Conservation (phyloP, 1,140 invertebrate genomes). For the Dreissena rostriformis region DNA sequence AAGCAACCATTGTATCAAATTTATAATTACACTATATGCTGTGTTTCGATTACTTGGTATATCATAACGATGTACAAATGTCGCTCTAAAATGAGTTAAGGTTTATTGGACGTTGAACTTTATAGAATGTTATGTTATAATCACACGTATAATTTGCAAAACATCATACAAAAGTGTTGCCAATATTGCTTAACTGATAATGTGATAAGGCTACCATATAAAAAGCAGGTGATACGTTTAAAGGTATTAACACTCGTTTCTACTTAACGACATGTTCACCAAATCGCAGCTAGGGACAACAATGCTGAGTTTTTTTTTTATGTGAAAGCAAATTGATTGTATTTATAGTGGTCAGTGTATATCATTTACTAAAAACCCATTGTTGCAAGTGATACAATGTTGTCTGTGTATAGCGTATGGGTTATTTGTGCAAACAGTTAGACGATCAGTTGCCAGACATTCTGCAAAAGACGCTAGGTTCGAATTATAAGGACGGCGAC, state of each 20-base stretch:
- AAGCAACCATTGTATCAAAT: background rate
- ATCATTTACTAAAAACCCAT: background rate
- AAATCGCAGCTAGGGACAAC: too few species aligned
- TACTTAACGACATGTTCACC: too few species aligned
- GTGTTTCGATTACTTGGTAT: background rate
- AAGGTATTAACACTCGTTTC: too few species aligned
- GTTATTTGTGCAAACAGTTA: conserved; percentile 36
- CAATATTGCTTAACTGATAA: too few species aligned
- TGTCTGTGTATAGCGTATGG: background rate
- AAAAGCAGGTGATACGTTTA: too few species aligned
- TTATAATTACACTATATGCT: too few species aligned
- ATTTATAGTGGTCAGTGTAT: background rate
- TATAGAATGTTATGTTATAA: background rate
- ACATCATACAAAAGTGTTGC: too few species aligned
- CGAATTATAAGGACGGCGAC: conserved; percentile 50
- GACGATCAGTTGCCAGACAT: conserved; percentile 40
- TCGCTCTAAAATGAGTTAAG: background rate
- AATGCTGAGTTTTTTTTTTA: too few species aligned
- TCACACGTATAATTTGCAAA: too few species aligned
- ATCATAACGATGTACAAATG: background rate
- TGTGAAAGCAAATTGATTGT: background rate
- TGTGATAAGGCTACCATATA: too few species aligned
- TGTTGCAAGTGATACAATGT: background rate
- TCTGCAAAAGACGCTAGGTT: conserved; percentile 34
- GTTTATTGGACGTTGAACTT: background rate